Conservation (phyloP, 2,888 invertebrate genomes). For the Xanthia icteritia region DNA sequence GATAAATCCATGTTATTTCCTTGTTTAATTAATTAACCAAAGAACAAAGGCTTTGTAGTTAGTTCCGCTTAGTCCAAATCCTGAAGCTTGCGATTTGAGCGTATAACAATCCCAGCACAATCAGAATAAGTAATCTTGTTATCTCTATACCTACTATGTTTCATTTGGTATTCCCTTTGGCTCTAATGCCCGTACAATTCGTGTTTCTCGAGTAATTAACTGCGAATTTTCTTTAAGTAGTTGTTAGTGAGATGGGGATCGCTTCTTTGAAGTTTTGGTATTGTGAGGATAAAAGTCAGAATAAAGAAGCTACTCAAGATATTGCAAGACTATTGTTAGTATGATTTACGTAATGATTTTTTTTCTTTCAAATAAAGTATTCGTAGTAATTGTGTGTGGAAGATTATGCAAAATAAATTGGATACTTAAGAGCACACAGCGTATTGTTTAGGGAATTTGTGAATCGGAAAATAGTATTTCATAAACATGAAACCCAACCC, state of each 20-base stretch:
- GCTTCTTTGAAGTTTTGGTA: constrained; percentile 28
- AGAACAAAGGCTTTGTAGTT: constrained; percentile 35
- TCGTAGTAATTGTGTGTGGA: too few species aligned
- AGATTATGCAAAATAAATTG: too few species aligned
- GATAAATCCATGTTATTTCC: constrained; percentile 2
- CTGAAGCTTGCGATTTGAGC: constrained; percentile 29
- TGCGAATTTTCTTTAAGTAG: constrained; percentile 39
- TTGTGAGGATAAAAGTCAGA: not conserved
- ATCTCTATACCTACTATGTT: constrained; percentile 46
- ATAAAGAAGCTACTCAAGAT: not conserved
- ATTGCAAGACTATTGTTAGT: not conserved
- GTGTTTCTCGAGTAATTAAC: constrained; percentile 52
- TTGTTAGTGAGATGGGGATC: constrained; percentile 3
- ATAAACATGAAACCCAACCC: not conserved
- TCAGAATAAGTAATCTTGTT: constrained; percentile 67
- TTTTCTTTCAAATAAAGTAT: not conserved
- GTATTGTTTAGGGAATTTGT: too few species aligned
- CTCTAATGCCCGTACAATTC: constrained; percentile 30
- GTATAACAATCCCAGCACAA: constrained; percentile 48
- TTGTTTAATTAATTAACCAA: constrained; percentile 3
- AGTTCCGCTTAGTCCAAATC: constrained; percentile 35
- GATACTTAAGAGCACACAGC: too few species aligned
- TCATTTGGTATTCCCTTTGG: constrained; percentile 59
- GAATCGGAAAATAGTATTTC: not conserved
- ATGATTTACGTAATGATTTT: not conserved